Conservation (phyloP, 2,888 invertebrate genomes). For the Plagodis pulveraria region DNA sequence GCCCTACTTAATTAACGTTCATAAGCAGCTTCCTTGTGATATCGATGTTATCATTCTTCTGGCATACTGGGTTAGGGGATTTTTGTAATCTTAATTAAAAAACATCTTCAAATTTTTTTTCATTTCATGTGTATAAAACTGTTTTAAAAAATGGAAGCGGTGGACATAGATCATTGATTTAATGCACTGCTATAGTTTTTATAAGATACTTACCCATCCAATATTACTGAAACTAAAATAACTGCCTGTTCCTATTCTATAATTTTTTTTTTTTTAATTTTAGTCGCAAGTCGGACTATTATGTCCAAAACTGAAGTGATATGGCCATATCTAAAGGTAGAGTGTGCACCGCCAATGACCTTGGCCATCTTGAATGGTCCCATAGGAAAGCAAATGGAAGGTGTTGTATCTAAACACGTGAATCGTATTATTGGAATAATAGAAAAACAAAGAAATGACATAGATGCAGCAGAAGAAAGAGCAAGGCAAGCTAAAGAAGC, state of each 20-base stretch:
- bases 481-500: conserved; percentile 48
- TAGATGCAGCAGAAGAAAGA: conserved; percentile 53
- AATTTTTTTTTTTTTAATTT: conserved; percentile 36
- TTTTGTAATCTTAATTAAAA: no score
- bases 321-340: conserved; percentile 74
- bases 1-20: no score
- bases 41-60: no score
- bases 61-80: no score
- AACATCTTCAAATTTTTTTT: no score
- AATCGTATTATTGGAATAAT: conserved; percentile 49
- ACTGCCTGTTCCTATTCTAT: conserved; percentile 6
- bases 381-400: conserved; percentile 57
- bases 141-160: no score
- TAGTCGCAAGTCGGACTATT: conserved; percentile 55
- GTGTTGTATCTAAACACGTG: conserved; percentile 38
- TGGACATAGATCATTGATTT: no score
- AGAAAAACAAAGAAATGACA: conserved; percentile 47
- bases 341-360: conserved; percentile 69
- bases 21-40: no score
- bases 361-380: conserved; percentile 55
- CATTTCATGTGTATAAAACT: no score
- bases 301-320: conserved; percentile 47
- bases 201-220: background rate
- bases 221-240: background rate
- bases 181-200: background rate